A percentile compares a stretch with the other conserved stretches of the same genome.
phyloP scores from a whole-genome alignment of 2,113 vertebrate genomes.

The Elanoides forficatus region DNA sequence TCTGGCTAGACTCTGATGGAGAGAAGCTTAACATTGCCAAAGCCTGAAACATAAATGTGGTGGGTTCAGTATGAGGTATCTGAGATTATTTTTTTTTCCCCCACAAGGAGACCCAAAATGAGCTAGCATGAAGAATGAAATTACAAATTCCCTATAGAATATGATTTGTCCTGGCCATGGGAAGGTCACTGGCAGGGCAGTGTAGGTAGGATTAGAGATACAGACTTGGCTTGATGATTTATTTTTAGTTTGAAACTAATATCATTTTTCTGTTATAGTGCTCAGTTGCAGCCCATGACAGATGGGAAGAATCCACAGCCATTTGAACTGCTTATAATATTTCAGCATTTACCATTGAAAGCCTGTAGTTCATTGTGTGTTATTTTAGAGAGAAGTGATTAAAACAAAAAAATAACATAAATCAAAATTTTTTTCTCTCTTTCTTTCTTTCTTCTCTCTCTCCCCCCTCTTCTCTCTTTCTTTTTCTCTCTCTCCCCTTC shows the following conservation, averaged over 20 bases:
- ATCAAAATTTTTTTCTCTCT: background rate
- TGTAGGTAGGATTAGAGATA: slow-evolving; percentile 1
- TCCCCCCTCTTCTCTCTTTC: background rate
- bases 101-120: background rate
- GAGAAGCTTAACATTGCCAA: background rate
- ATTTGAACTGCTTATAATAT: slow-evolving; percentile 55
- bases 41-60: background rate
- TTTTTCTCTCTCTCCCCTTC: background rate
- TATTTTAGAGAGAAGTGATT: slow-evolving; percentile 28
- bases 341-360: slow-evolving; percentile 32
- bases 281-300: slow-evolving; percentile 40
- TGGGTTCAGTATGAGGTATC: background rate
- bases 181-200: slow-evolving; percentile 11
- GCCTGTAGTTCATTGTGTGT: background rate
- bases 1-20: background rate
- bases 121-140: slow-evolving; percentile 16
- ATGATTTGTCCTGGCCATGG: background rate
- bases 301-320: slow-evolving; percentile 42
- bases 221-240: slow-evolving; percentile 39
- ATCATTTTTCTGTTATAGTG: slow-evolving; percentile 23
- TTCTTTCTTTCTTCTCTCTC: background rate
- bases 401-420: slow-evolving; percentile 1
- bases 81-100: background rate
- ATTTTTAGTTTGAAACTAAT: slow-evolving; percentile 44
- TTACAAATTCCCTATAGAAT: background rate